Conservation (phyloP, 2,113 vertebrate species). For the Drymodes brunneopygia region DNA sequence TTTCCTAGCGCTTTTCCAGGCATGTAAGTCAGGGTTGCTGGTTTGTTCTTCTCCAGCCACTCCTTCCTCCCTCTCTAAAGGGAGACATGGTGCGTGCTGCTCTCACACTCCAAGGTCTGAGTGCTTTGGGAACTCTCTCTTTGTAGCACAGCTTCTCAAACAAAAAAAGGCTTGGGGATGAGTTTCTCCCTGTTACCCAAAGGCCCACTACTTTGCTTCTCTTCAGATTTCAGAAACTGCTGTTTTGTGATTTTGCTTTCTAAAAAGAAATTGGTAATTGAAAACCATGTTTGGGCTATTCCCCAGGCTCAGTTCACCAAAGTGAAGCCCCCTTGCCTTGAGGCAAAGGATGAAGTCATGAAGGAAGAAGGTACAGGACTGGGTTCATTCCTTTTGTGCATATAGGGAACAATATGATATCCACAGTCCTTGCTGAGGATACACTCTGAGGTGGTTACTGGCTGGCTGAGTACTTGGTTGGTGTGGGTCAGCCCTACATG, state of each 20-base stretch:
- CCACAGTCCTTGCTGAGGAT: not conserved
- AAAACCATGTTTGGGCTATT: not conserved
- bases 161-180: not conserved
- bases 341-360: not conserved
- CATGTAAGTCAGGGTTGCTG: not conserved
- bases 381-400: not conserved
- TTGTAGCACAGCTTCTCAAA: not conserved
- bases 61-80: not conserved
- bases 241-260: not conserved
- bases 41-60: not conserved
- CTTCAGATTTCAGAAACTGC: not conserved
- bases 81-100: rapidly evolving
- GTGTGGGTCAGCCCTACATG: not conserved
- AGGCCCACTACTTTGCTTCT: not conserved
- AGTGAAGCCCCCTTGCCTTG: not conserved
- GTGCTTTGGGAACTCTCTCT: not conserved
- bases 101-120: not conserved
- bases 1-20: not conserved
- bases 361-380: rapidly evolving
- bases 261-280: not conserved
- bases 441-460: not conserved
- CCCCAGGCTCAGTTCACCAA: not conserved
- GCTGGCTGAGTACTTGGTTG: not conserved
- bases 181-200: not conserved
- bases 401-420: not conserved